Evolutionary conservation across 2,113 vertebrate species (phyloP).

Genomic region (Bubalus kerabau): DNA sequence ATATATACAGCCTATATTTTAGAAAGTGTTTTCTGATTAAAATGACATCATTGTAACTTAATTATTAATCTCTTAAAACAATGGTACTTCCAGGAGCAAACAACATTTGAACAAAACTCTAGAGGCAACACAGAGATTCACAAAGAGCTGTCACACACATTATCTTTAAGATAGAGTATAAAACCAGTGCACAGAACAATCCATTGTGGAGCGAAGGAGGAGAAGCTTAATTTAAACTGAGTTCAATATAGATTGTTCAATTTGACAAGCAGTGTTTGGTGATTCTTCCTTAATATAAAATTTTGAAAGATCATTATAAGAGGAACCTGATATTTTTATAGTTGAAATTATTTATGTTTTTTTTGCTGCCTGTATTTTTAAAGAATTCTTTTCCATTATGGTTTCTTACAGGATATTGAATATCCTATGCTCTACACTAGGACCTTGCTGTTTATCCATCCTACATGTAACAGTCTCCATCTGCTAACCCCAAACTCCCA

Average conservation of each 20-base stretch:
- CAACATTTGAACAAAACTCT: not conserved
- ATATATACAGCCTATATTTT: not conserved
- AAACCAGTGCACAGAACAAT: not conserved
- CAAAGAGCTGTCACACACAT: not conserved
- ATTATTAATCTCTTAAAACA: not conserved
- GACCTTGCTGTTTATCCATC: not conserved
- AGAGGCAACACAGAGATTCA: not conserved
- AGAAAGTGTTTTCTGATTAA: not conserved
- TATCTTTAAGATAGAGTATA: not conserved
- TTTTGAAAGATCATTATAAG: not conserved
- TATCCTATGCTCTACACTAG: not conserved
- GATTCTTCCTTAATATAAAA: not conserved
- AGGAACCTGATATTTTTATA: not conserved
- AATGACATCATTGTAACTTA: not conserved
- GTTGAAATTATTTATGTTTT: not conserved
- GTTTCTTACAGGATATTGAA: not conserved
- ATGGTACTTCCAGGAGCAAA: not conserved
- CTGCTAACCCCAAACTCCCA: not conserved
- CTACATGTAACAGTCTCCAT: not conserved
- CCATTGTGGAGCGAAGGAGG: not conserved
- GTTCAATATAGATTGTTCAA: not conserved
- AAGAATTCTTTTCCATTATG: not conserved
- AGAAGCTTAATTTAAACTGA: not conserved
- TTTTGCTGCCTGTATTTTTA: not conserved
- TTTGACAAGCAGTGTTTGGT: not conserved